Base-by-base conservation (phyloP, 37 sponge, comb jelly and placozoan species). In the Geodia barretti region DNA sequence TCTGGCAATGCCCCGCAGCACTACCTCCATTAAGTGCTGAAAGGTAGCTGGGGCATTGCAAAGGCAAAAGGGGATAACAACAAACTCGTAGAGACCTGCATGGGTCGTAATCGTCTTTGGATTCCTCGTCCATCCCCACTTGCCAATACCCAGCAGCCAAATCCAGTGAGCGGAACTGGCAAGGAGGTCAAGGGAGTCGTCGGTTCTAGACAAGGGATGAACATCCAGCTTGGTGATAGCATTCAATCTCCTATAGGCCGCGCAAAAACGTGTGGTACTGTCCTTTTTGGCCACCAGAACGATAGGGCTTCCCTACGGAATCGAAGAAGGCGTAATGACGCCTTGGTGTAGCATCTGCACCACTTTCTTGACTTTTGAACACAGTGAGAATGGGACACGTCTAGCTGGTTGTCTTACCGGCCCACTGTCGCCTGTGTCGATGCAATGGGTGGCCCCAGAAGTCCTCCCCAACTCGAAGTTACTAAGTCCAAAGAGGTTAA, bases 391-490 rank as follows among this genome's bases (percentile, higher is more conserved):
- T 75, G 76, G 76, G 14, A 75, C 20, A 11, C 62, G 60, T 29
- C 76, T 47, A 29, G 32, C 20, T 54, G 76, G 76, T 62, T 75
- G 76, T 31, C 34, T 26, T 60, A 75, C 59, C 14, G 76, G 76
- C 41, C 34, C 33, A 75, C n/a, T 24, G 59, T 59, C 76, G 14
- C 76, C 76, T 21, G 76, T 75, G 62, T 75, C 25, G 20, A 75
- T 75, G 5, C 20, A 14, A 33, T 75, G 76, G 24, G 24, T 2
- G 25, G 59, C 62, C 29, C 17, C 14, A 1, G 30, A 25, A 23
- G 62, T 75, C 1, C 59, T 28, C 1, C 87, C 87, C 24, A 86
- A 62, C 25, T 79, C 79, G 2, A 29, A 32, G 23, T 72, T 58
- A 54, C 39, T 37, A 21, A 79, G 17, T n/a, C 80, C 75, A 79